Base-by-base conservation (phyloP, 2,797 vertebrate species). In the Pteropus rufus region DNA sequence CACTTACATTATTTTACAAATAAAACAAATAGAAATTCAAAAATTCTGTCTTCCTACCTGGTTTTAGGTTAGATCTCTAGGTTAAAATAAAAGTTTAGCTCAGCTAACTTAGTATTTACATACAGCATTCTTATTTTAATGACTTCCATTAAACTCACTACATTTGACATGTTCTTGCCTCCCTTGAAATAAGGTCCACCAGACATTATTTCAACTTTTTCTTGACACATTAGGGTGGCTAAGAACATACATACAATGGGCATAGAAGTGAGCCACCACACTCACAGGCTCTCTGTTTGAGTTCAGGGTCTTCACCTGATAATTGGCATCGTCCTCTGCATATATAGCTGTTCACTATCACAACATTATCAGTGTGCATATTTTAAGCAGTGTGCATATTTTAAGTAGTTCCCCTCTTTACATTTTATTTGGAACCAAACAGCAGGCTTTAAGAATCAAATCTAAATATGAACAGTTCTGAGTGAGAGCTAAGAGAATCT, bases 401-500 rank as follows among this genome's bases (percentile, higher is more conserved):
- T 70, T 34, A 89, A 62, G 26, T 29, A 31, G 23, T 52, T 64
- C 10, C 10, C 58, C 34, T 49, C 49, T 94, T 88, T 54, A 54
- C 21, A 52, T 64, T 95, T 41, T 91, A 26, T 89, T 89, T 95
- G 36, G 56, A 95, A 94, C 18, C 54, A 84, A 95, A 92, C 31
- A 86, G 23, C n/a, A 83, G 24, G 72, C 23, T 89, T 97, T 90
- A 41, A 60, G 44, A 92, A 81, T 85, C 72, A 31, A 44, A 88
- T 62, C 34, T 76, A 87, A 73, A 54, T 56, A 72, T 39, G 21
- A 90, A 36, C 8, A 89, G 39, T 58, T 91, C 72, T 58, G 46
- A 87, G 44, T 60, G 24, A 93, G 0, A 19, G 34, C 58, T 75
- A 67, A 91, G 44, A 84, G 87, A 84, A 19, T 64, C 67, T 88